These are phyloP conservation scores for Platichthys stellatus DNA, from an alignment of 2,113 vertebrate genomes.

Conservation along the genomic window DNA sequence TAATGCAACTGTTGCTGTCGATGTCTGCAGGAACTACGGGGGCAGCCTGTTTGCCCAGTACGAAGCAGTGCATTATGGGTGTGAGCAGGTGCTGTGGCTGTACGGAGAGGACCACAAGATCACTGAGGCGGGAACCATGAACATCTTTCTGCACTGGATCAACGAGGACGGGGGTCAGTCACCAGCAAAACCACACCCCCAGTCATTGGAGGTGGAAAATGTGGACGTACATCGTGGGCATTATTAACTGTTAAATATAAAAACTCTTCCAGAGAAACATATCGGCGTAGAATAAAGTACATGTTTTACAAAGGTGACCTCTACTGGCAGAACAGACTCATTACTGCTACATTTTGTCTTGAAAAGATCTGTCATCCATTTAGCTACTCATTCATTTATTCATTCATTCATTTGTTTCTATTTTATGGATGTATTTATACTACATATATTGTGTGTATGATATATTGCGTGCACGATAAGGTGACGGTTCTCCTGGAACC, in stretches of 20 bases:
- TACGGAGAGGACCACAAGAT: constrained; percentile 90
- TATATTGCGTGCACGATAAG: no score
- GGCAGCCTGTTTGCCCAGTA: constrained; percentile 85
- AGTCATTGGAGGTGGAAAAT: neutral
- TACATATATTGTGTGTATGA: no score
- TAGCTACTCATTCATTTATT: no score
- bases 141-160: constrained; percentile 92
- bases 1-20: neutral
- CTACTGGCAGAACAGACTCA: constrained; percentile 34
- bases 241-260: no score
- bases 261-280: no score
- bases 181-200: neutral
- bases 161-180: constrained; percentile 90
- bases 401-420: no score
- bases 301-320: constrained; percentile 17
- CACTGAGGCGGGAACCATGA: constrained; percentile 96
- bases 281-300: no score
- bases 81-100: constrained; percentile 93
- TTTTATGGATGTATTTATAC: no score
- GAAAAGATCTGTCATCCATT: neutral
- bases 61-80: constrained; percentile 84
- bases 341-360: neutral
- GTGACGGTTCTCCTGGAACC: no score
- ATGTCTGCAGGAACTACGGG: constrained; percentile 88
- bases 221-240: neutral